Evolutionary conservation across 2,113 vertebrate species (phyloP).

Genomic region (Cephalopterus ornatus): DNA sequence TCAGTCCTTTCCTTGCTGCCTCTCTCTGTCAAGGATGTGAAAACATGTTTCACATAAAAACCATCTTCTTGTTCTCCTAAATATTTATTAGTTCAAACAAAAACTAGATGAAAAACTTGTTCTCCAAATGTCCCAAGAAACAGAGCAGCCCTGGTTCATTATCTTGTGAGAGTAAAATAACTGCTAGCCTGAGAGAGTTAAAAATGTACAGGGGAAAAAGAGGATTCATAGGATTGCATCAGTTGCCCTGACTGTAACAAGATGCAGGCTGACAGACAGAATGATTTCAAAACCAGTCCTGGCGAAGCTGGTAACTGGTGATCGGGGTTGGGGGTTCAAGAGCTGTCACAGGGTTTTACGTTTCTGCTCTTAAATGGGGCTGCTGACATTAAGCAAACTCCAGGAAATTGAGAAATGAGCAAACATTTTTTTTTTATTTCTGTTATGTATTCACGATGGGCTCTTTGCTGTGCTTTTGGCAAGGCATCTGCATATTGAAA

Average conservation of each 20-base stretch:
- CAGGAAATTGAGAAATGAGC: constrained; percentile 39
- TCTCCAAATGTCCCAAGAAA: not conserved
- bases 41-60: not conserved
- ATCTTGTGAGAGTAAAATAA: not conserved
- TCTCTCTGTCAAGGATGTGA: not conserved
- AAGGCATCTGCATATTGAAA: not conserved
- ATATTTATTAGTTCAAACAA: not conserved
- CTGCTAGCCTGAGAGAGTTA: not conserved
- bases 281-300: not conserved
- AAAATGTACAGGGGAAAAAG: not conserved
- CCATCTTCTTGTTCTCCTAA: not conserved
- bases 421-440: constrained; percentile 3
- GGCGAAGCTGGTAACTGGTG: not conserved
- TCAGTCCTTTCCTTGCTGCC: not conserved
- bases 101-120: not conserved
- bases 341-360: constrained; percentile 18
- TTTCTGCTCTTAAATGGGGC: not conserved
- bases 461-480: constrained; percentile 2
- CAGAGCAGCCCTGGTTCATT: not conserved
- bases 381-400: constrained; percentile 48
- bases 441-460: not conserved
- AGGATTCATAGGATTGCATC: constrained; percentile 26
- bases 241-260: constrained; percentile 19
- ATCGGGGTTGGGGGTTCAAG: not conserved
- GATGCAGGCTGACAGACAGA: not conserved